phyloP scores from a whole-genome alignment of 2,113 vertebrate genomes.

The Romanogobio albipinnatus region DNA sequence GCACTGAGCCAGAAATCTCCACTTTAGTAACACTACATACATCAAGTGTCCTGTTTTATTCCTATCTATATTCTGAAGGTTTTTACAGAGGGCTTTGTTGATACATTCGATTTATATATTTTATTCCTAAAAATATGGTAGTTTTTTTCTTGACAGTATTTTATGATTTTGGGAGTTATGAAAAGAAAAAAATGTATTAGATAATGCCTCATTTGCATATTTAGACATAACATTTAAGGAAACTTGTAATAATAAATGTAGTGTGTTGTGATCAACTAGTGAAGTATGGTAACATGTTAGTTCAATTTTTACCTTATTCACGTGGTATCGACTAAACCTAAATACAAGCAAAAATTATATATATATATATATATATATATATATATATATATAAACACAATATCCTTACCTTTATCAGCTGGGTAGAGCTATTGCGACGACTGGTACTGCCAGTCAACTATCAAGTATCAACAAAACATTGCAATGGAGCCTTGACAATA shows the following conservation, averaged over 20 bases:
- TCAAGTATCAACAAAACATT: neutral
- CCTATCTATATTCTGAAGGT: no score
- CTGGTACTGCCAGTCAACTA: neutral
- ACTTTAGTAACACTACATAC: neutral
- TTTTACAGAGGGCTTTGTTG: no score
- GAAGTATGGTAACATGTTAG: neutral
- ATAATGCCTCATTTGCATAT: neutral
- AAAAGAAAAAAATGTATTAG: no score
- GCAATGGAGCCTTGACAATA: neutral
- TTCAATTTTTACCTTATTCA: neutral
- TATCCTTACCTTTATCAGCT: slow-evolving; percentile 17
- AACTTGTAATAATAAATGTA: neutral
- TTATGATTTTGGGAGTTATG: neutral
- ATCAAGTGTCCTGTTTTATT: no score
- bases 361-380: no score
- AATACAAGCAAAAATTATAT: neutral
- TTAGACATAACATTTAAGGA: neutral
- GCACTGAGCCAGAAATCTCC: neutral
- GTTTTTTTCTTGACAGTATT: neutral
- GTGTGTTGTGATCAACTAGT: neutral
- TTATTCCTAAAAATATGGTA: neutral
- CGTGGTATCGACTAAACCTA: neutral
- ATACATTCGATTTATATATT: neutral
- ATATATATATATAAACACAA: neutral
- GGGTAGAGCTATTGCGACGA: neutral